Base-by-base conservation (phyloP, 2,888 invertebrate species). In the Aspidiotus destructor region DNA sequence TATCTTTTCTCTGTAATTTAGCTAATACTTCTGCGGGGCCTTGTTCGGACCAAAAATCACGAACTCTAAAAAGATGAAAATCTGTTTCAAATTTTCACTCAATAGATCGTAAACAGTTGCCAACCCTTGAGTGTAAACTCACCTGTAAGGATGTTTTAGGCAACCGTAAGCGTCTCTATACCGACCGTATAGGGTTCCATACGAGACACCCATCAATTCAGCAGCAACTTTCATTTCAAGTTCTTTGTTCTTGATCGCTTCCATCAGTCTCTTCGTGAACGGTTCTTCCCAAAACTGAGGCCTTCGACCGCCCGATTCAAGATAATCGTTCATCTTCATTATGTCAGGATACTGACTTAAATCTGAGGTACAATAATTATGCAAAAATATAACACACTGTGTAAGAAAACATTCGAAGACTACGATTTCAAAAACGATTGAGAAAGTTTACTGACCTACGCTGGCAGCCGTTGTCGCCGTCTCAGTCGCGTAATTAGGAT, bases 211-310 rank as follows among this genome's bases (percentile, higher is more conserved):
- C 60, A 92, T 80, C 69, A 93, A 84, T 77, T 92, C 91, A 2
- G 92, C 92, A 3, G 91, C 92, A 73, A 89, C 89, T 79, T 93
- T 93, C 92, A 93, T 92, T 79, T 93, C 92, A 75, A 93, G 78
- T 80, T 91, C 91, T 78, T 92, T 92, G 72, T 89, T 86, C 74
- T 92, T 87, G 41, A 92, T 92, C 16, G 90, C 89, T 76, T 92
- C 92, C 87, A 92, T 89, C 55, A 92, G 86, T 75, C 91, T 80
- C 77, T 89, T 87, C 42, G 92, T 92, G 75, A 91, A 92, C 60
- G 89, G 86, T 77, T 92, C 92, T 76, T 92, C 92, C 92, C 92
- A 93, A 79, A 92, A 93, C 79, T 92, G 92, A 70, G 92, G 92
- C 64, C 92, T 80, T 44, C 92, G 80, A 2, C 92, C 92, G 74